Evolutionary conservation across 1,140 invertebrate genomes (phyloP).

Genomic region (Platorchestia sp.): DNA sequence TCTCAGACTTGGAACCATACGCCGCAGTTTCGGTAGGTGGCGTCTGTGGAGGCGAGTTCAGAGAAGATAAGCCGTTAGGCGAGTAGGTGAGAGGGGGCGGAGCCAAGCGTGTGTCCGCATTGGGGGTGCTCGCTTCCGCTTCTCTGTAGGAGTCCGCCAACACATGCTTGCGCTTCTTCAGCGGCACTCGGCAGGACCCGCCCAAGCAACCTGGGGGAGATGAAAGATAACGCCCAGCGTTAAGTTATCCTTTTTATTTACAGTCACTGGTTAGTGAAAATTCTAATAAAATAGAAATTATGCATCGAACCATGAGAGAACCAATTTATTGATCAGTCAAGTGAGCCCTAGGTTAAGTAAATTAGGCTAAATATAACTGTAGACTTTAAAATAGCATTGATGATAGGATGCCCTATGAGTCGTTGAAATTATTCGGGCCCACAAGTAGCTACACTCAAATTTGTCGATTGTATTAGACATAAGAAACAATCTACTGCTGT

Average conservation of each 20-base stretch:
- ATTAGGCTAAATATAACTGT: too few species aligned
- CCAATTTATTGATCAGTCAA: too few species aligned
- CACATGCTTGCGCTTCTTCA: constrained; percentile 35
- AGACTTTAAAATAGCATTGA: too few species aligned
- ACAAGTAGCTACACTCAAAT: too few species aligned
- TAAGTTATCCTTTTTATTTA: background rate
- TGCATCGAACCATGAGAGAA: too few species aligned
- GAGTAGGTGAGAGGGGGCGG: background rate
- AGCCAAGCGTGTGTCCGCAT: background rate
- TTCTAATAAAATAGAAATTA: too few species aligned
- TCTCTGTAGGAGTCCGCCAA: constrained; percentile 6
- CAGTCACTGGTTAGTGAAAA: too few species aligned
- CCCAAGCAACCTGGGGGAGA: constrained; percentile 17
- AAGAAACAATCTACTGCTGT: too few species aligned
- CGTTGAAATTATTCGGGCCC: too few species aligned
- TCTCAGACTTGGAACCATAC: background rate
- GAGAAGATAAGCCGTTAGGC: background rate
- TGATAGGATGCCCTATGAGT: too few species aligned
- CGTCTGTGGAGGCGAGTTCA: background rate
- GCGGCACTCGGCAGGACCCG: background rate
- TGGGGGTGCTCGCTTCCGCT: background rate
- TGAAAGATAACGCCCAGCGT: background rate
- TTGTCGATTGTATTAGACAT: too few species aligned
- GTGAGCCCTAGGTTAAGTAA: too few species aligned
- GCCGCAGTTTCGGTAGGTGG: background rate